Base-by-base conservation (phyloP, 1,140 invertebrate species). In the Drosophila teissieri region DNA sequence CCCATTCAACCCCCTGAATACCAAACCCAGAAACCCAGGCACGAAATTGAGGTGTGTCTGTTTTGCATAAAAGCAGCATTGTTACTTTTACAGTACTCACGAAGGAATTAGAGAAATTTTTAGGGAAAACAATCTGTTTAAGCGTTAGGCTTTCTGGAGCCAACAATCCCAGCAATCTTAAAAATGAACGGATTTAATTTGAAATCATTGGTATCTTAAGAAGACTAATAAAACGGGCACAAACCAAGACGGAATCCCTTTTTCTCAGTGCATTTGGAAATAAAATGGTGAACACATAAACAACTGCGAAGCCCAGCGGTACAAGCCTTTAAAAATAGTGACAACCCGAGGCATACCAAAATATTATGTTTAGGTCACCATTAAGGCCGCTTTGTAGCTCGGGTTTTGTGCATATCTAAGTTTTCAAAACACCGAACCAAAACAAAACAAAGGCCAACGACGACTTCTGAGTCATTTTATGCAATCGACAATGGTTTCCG, bases 401-500 rank as follows among this genome's bases (percentile, higher is more conserved):
- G 39, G 34, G 27, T n/a, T 34, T 12, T 37, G 5, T 11, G 31
- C 27, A 79, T 64, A 48, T 51, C 65, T 37, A 19, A 55, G 58
- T 70, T 55, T 34, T 22, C 19, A 60, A 82, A 73, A 74, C 72
- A 69, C 62, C 39, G 60, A 51, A 39, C 49, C 57, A 48, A 53
- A 58, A 27, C 58, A 76, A 79, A 54, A 75, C 64, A 63, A 67
- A 72, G 51, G 40, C 40, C 58, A 60, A 80, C 51, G 4, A 45
- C 42, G 67, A 65, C 68, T 80, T 84, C 84, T 88, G 84, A 89
- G 54, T 89, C 84, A 89, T 89, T 89, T 89, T 89, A 80, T 89
- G 84, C 80, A 89, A 80, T 89, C 64, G 58, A 51, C 34, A 69
- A 75, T 61, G 69, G 39, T 53, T 70, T 63, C 62, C 63, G 80